Base-by-base conservation (phyloP, 2,888 invertebrate genomes). In the Eupeodes luniger region DNA sequence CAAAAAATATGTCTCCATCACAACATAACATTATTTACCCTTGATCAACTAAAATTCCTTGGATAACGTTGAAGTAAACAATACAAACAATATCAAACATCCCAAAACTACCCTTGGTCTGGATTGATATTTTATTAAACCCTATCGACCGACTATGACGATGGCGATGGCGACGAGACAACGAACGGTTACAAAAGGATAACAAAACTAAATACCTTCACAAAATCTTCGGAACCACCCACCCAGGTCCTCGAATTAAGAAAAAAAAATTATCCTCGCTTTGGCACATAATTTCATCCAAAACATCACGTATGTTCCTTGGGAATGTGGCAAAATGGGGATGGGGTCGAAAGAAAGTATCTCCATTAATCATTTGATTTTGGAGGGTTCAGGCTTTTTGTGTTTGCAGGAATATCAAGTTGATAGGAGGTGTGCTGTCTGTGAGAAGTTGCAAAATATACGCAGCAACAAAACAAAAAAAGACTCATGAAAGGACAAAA, bases 301-400 rank as follows among this genome's bases (percentile, higher is more conserved):
- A 55, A 80, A 72, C 86, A 80, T 83, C 86, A 87, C 86, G 80
- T 80, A 83, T 83, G 80, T 49, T 47, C 14, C 4, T 27, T 4
- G 14, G 9, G 59, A 59, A 36, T 36, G 36, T 53, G 16, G 4
- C 0, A 16, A 53, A 16, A n/a, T 1, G 36, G 40, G 16, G 11
- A 36, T 9, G 36, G 12, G 51, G 4, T 12, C 69, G 66, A 51
- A 36, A n/a, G 12, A 74, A 70, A 78, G 82, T 87, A 72, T 80
- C 79, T 83, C 83, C 86, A 87, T 87, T 87, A 83, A 87, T 87
- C 86, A 87, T 87, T 83, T 53, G 86, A 86, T 70, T 76, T 61
- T 66, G 19, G 12, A 14, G 55, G 40, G 70, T 47, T 19, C 34
- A 36, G 34, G 59, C 19, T 49, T 14, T 12, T 14, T 19, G 40